Evolutionary conservation across 2,888 invertebrate species (phyloP), one percentile per base, ranked within the genome.

Genomic region (Spialia ferax): DNA sequence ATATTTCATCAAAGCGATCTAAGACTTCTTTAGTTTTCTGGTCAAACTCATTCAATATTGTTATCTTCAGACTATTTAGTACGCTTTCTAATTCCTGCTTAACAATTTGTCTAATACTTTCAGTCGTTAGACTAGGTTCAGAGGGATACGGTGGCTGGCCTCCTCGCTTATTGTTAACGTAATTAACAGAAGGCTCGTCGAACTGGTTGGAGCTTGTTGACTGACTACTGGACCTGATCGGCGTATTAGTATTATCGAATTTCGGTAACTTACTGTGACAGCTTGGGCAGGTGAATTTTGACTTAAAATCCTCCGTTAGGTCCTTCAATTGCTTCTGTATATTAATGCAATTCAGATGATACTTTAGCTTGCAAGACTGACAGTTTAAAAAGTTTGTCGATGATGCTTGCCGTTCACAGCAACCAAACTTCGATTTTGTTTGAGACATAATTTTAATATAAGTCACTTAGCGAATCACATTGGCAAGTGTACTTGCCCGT

Each of bases 351-450:
- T 45, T 45, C 15, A 45, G n/a, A 45, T 45, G 45, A 45, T 45
- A 45, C 15, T 45, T 45, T 15, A 45, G 45, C 15, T 45, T 45
- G 45, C 45, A 45, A 13, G 15, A 45, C 15, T 15, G 13, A 45
- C 45, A 45, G 45, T 15, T 45, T 45, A 45, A 45, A 15, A 45
- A 45, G 45, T 45, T 45, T 15, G 45, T 45, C 45, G 45, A 45
- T 45, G 45, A 13, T 15, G 45, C 15, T 15, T 45, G 45, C 13
- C 45, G 45, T 45, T 45, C 45, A 45, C 45, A 45, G 15, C 45
- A 45, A 15, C 45, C 45, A 45, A 45, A 45, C 15, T 45, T 45
- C 15, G 15, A 15, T 45, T 45, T 45, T 15, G 45, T 29, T 29
- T 29, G 29, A 29, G 29, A 29, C 29, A 29, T 29, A 29, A 29